A percentile compares a stretch with the other conserved stretches of the same genome.
These are phyloP conservation scores for Sinella curviseta DNA, from an alignment of 1,140 invertebrate genomes.

Conservation along the genomic window DNA sequence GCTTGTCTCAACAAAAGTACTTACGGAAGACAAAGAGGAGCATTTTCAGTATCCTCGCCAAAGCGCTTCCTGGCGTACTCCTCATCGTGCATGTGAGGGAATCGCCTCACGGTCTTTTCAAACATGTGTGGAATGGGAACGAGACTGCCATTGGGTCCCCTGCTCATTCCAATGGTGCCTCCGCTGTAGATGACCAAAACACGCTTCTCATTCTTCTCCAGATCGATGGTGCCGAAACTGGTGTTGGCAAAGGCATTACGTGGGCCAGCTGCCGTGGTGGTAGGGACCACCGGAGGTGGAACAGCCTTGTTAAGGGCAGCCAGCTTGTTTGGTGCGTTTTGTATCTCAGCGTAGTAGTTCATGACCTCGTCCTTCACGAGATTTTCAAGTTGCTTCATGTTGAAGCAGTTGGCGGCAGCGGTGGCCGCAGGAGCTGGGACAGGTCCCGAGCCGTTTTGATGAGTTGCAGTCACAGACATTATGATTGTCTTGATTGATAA, in stretches of 20 bases:
- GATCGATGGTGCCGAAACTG: constrained; percentile 20
- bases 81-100: constrained; percentile 67
- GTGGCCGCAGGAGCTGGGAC: neutral
- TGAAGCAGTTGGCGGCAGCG: constrained; percentile 10
- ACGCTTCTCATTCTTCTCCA: constrained; percentile 56
- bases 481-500: neutral
- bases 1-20: constrained; percentile 49
- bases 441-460: neutral
- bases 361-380: constrained; percentile 11
- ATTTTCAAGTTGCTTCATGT: constrained; percentile 13
- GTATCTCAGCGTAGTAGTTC: neutral
- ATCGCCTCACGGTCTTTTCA: constrained; percentile 55
- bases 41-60: constrained; percentile 51
- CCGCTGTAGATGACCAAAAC: constrained; percentile 83
- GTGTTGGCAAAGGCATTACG: neutral
- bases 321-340: neutral
- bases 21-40: constrained; percentile 68
- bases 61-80: constrained; percentile 63
- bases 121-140: constrained; percentile 56
- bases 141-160: constrained; percentile 66
- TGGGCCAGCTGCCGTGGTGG: neutral
- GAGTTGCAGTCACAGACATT: constrained; percentile 7
- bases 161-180: constrained; percentile 85
- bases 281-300: neutral
- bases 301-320: neutral